phyloP scores from a whole-genome alignment of 1,140 invertebrate genomes.

The Megalonaias nervosa region DNA sequence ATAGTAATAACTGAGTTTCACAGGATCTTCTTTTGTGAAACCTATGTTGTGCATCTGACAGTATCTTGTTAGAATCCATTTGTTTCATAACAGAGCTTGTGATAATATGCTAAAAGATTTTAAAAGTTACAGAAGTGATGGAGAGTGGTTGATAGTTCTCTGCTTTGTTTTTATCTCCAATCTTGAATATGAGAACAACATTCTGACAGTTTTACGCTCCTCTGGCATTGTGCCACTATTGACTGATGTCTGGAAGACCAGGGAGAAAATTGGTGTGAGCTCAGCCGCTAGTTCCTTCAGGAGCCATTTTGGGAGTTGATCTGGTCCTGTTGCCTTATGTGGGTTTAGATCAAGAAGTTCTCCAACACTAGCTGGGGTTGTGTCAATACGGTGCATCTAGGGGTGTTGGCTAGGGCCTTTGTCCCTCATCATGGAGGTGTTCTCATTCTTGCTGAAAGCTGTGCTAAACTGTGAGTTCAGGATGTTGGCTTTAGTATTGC shows the following conservation, averaged over 20 bases:
- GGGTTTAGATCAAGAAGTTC: conserved; percentile 15
- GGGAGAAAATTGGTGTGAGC: not conserved
- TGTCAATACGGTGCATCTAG: not conserved
- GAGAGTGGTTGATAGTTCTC: too few relatives aligned
- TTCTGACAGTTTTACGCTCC: not conserved
- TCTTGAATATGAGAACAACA: not conserved
- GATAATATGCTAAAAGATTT: conserved; percentile 3
- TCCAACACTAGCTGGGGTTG: conserved; percentile 4
- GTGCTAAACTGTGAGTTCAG: too few relatives aligned
- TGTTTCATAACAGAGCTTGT: not conserved
- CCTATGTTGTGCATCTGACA: conserved; percentile 8
- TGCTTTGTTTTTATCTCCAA: too few relatives aligned
- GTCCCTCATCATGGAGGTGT: too few relatives aligned
- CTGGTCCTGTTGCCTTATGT: conserved; percentile 29
- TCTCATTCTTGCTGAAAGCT: too few relatives aligned
- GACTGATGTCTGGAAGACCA: not conserved
- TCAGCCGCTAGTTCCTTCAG: not conserved
- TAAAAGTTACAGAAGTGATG: too few relatives aligned
- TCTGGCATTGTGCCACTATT: not conserved
- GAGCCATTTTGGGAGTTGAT: conserved; percentile 12
- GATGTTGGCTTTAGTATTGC: too few relatives aligned
- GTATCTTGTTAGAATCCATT: too few relatives aligned
- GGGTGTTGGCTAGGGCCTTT: too few relatives aligned
- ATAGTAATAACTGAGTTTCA: conserved; percentile 13
- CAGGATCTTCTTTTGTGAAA: conserved; percentile 18